Evolutionary conservation across 2,888 invertebrate species (phyloP).

Genomic region (Antitype chi): DNA sequence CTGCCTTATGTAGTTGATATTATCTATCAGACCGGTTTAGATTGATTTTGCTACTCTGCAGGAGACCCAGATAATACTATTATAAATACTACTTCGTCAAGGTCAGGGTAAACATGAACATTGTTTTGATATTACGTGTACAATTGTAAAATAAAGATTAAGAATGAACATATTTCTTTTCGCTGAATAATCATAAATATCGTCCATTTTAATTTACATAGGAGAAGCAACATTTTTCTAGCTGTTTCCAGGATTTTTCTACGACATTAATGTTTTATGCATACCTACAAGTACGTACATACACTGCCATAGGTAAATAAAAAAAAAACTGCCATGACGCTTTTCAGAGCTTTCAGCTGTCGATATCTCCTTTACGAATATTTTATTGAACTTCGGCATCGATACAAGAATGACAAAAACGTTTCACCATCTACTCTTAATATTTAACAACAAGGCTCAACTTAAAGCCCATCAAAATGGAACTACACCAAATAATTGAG

Average conservation of each 20-base stretch:
- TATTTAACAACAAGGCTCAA: slow-evolving; percentile 22
- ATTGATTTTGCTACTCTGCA: not conserved
- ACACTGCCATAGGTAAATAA: not conserved
- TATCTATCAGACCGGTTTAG: not conserved
- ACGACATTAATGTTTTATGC: not conserved
- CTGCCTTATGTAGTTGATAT: slow-evolving; percentile 15
- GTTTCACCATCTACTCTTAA: slow-evolving; percentile 7
- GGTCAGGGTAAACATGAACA: not conserved
- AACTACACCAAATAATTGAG: slow-evolving; percentile 35
- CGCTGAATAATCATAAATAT: not conserved
- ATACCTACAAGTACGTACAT: not conserved
- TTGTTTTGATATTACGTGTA: not conserved
- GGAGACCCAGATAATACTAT: not conserved
- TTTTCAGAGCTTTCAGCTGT: not conserved
- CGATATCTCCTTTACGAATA: slow-evolving; percentile 9
- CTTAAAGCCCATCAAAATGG: slow-evolving; percentile 14
- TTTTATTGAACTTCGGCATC: not conserved
- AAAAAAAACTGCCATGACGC: not conserved
- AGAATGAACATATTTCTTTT: not conserved
- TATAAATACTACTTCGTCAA: not conserved
- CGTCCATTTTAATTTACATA: too few relatives aligned
- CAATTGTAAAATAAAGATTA: not conserved
- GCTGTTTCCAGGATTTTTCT: not conserved
- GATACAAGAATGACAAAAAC: not conserved
- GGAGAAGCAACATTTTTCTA: not conserved